Base-by-base conservation (phyloP, 2,888 invertebrate species). In the Pachydiplax longipennis region DNA sequence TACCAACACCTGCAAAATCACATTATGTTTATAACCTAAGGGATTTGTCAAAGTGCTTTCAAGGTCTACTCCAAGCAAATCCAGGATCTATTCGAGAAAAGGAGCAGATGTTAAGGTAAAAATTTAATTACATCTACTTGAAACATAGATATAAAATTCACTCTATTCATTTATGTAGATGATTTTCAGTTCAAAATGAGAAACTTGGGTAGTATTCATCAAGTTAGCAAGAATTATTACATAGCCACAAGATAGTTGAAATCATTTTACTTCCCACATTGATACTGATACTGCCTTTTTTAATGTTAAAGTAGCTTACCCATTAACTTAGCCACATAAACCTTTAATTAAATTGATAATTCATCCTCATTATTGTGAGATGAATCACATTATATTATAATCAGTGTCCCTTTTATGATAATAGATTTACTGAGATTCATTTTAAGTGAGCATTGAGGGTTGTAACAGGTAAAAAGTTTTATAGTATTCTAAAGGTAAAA, bases 1-100 rank as follows among this genome's bases (percentile, higher is more conserved):
- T 99, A 48, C 99, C 99, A 0, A 99, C 98, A 0, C 99, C 99
- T 0, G 96, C 97, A 44, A 98, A 98, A 93, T 97, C 97, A 0
- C 98, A 99, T 94, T 99, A 99, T 93, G 96, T 98, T 22, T 99
- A 99, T 94, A 99, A 99, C 94, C 94, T 99, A 92, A 95, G 99
- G 82, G 98, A 98, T 94, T 95, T 98, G 80, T 98, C 98, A 15
- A 98, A 98, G 94, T 97, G 97, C 91, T 95, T 98, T 92, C 98
- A 98, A 94, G 98, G 98, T n/a, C 96, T 98, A 13, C 94, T 98
- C 90, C 98, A 98, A 93, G 97, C 97, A 0, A 97, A 97, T 93
- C 95, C 96, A 53, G 96, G 96, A 2, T 95, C 95, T 83, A 95
- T 97, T 94, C 95, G 97, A 87, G 95, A 96, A 80, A 96, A 97